Evolutionary conservation across 2,113 vertebrate species (phyloP), one percentile per base, ranked within the genome.

Genomic region (Phalacrocorax brasilianus): DNA sequence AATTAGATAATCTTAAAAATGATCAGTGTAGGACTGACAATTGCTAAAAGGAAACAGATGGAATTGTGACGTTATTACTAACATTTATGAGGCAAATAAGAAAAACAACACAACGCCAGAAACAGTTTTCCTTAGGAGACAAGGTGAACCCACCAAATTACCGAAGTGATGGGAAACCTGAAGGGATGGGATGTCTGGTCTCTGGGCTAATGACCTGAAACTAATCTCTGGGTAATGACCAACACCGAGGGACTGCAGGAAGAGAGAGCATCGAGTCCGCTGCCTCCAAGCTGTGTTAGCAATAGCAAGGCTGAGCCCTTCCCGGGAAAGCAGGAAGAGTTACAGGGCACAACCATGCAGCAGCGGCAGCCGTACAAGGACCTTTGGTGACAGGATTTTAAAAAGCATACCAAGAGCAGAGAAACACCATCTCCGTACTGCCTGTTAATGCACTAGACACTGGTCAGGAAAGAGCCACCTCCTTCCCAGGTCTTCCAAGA

Each of bases 1-100:
- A 93, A 72, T 81, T 81, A 93, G 79, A 84, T 91, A 91, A 93
- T 93, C 93, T 93, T 56, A 56, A 68, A 90, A 88, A 73, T 26
- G 0, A 94, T 91, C 80, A 73, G 33, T 11, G 14, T 61, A 61
- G 33, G 14, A 18, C 49, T 65, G 65, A 78, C 35, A 89, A 50
- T 12, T 75, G 58, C 66, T 52, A 47, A 83, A 91, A 87, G 8
- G 58, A n/a, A 71, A 79, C 23, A 77, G 27, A 67, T 28, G 24
- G 63, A 94, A 88, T 33, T 44, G 27, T 14, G 30, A 66, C 0
- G 0, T 18, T 44, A 67, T 40, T 55, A 65, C 13, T 26, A 66
- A 44, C 15, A 56, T 47, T 55, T 63, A 65, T 21, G 4, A 27
- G 6, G 13, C 6, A 94, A 86, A 49, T 17, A 45, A 45, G 79